phyloP scores from a whole-genome alignment of 2,888 invertebrate species.

The Protophormia terraenovae region DNA sequence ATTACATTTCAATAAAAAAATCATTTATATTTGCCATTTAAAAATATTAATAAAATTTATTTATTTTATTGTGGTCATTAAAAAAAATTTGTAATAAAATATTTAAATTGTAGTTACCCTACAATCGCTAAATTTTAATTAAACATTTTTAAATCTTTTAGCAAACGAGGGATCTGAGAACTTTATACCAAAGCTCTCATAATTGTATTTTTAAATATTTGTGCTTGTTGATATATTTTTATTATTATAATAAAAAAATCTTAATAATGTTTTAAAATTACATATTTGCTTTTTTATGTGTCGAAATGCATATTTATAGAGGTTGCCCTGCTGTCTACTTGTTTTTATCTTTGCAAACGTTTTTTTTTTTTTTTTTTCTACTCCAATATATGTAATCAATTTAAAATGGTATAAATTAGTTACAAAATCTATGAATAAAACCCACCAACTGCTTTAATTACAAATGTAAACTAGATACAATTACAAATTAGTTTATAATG shows the following conservation, averaged over 20 bases:
- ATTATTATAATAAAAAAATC: too few species aligned
- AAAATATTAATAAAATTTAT: neutral
- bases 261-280: too few species aligned
- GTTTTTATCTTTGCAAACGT: too few species aligned
- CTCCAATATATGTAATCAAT: neutral
- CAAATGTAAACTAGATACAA: neutral
- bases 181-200: too few species aligned
- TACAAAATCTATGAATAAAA: neutral
- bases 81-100: neutral
- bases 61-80: constrained; percentile 11
- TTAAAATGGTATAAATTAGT: neutral
- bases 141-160: neutral
- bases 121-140: too few species aligned
- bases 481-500: neutral
- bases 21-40: constrained; percentile 2
- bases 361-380: neutral
- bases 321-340: too few species aligned
- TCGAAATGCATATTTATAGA: too few species aligned
- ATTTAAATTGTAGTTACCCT: neutral
- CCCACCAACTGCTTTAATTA: neutral
- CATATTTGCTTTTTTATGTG: too few species aligned
- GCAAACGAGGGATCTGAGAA: neutral
- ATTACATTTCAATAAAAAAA: constrained; percentile 1
- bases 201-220: too few species aligned
- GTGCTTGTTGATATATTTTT: too few species aligned